Conservation (phyloP, 2,888 invertebrate species). For the Thymelicus lineola region DNA sequence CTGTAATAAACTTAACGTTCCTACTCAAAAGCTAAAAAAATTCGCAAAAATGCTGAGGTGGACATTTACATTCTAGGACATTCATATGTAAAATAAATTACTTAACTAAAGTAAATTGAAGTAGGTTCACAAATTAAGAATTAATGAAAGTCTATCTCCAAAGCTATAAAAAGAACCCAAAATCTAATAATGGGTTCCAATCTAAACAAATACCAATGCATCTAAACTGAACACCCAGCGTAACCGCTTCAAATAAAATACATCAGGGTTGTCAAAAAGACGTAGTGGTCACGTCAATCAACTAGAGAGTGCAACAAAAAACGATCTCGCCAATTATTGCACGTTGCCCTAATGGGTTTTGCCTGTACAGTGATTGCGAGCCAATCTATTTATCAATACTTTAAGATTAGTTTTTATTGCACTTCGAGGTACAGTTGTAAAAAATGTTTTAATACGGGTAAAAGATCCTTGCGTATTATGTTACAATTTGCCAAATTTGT, state of each 20-base stretch:
- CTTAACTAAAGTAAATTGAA: no score
- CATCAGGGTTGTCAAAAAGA: constrained; percentile 78
- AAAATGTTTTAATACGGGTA: constrained; percentile 29
- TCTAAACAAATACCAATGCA: background rate
- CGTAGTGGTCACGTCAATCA: constrained; percentile 81
- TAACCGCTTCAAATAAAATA: constrained; percentile 61
- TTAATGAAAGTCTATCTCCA: no score
- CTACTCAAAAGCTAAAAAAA: no score
- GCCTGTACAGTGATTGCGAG: constrained; percentile 70
- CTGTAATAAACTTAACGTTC: no score
- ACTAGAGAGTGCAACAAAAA: constrained; percentile 63
- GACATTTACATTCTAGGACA: no score
- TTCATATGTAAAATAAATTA: no score
- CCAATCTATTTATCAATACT: constrained; percentile 55
- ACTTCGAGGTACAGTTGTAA: constrained; percentile 20
- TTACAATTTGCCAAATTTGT: constrained; percentile 10
- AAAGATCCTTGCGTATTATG: constrained; percentile 10
- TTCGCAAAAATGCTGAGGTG: no score
- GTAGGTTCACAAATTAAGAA: no score
- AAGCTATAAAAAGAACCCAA: background rate
- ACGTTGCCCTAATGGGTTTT: constrained; percentile 80
- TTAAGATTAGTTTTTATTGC: constrained; percentile 39
- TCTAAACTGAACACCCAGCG: constrained; percentile 58
- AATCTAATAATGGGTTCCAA: background rate
- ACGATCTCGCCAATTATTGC: constrained; percentile 76